Base-by-base conservation (phyloP, 2,888 invertebrate species). In the Antheraea assamensis region DNA sequence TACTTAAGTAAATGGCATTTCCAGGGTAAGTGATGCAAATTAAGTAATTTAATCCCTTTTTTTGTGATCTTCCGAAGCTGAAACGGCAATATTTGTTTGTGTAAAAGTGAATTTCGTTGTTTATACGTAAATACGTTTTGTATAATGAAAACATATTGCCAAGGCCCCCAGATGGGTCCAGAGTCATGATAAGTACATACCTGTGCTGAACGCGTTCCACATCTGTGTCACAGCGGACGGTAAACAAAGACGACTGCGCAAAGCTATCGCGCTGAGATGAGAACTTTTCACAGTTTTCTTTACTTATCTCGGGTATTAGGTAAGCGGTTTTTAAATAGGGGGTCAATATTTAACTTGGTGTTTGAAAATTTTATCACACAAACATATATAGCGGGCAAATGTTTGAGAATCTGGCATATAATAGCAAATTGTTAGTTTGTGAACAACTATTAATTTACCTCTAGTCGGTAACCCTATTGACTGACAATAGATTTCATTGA, bases 241-340 rank as follows among this genome's bases (percentile, higher is more conserved):
- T 71, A 71, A 75, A 79, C 78, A 79, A 77, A 80, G 76, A 77
- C 74, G 75, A 64, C 61, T 27, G 61, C 66, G 74, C 75, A 76
- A 78, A 77, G 79, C 77, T 75, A 74, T 72, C 68, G 49, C 70
- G 73, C 73, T 73, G 74, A 75, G 75, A 80, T 77, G 80, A 78
- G 73, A 71, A 75, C 76, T 73, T 78, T 81, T 79, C 76, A 76
- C 72, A 74, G 73, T 75, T 77, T 76, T 73, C 73, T 73, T 70
- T 70, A 73, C 73, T 70, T 73, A 70, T 58, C 27, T 73, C 70
- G 35, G 35, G 70, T 58, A 73, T 70, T 73, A 70, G 31, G 19
- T 68, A 35, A 68, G 68, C 68, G 68, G 68, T 35, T 68, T 68
- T 68, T 68, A 68, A 68, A 68, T 68, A 68, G 17, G 35, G n/a